Conservation (phyloP, 2,888 invertebrate genomes). For the Hipparchia semele region DNA sequence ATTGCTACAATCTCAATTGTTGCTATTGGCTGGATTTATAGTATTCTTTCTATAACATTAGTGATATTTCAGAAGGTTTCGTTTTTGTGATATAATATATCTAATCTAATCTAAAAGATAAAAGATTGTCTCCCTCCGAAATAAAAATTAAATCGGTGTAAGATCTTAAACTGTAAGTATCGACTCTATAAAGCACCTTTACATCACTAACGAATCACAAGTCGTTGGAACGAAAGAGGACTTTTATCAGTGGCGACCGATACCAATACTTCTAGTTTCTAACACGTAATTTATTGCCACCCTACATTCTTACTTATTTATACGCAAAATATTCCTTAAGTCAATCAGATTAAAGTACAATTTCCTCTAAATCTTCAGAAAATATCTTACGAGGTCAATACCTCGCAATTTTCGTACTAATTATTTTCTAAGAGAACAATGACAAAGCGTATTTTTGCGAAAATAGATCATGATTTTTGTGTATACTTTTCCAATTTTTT, state of each 20-base stretch:
- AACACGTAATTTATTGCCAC: slow-evolving; percentile 74
- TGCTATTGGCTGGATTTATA: no score
- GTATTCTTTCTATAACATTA: no score
- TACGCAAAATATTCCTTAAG: slow-evolving; percentile 30
- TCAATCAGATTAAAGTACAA: slow-evolving; percentile 22
- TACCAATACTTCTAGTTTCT: slow-evolving; percentile 71
- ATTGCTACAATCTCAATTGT: no score
- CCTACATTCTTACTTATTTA: slow-evolving; percentile 46
- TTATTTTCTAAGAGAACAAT: slow-evolving; percentile 29
- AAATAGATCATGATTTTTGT: neutral
- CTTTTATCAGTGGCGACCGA: slow-evolving; percentile 76
- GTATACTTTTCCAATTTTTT: no score
- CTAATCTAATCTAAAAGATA: no score
- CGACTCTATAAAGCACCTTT: neutral
- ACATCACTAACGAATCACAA: slow-evolving; percentile 62
- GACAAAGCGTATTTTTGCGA: neutral
- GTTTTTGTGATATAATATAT: neutral
- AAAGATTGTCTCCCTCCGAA: neutral
- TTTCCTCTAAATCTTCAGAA: slow-evolving; percentile 15
- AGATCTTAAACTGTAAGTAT: neutral
- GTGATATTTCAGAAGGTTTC: neutral
- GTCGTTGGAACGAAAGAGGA: slow-evolving; percentile 69
- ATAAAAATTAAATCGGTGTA: neutral
- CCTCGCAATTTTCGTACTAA: slow-evolving; percentile 24
- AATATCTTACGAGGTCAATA: slow-evolving; percentile 18